Base-by-base conservation (phyloP, 2,797 vertebrate genomes). In the Cuculus canorus region DNA sequence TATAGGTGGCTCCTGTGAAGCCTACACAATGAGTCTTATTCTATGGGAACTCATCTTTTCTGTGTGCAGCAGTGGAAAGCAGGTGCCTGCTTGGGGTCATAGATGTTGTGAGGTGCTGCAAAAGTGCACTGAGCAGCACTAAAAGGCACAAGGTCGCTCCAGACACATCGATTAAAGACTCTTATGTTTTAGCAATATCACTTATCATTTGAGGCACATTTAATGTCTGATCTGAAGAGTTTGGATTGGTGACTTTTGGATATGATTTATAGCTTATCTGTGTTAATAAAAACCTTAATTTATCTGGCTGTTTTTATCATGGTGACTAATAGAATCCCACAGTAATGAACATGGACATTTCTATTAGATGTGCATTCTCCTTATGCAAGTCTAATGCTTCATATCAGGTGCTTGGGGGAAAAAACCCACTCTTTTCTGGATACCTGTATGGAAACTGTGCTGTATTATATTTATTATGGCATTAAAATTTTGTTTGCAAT, bases 281-380 rank as follows among this genome's bases (percentile, higher is more conserved):
- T 86, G 18, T 71, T 86, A 61, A 54, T 43, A 57, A 17, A 85
- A 65, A 50, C n/a, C 32, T 80, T 56, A 48, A 88, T 79, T 93
- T 87, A 45, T 43, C 41, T 59, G 5, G 6, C 37, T 73, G 25
- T 81, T 92, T 84, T 88, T 71, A 23, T 37, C 7, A 1, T 17
- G 32, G 30, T 83, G 63, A 69, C 41, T 88, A 83, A 75, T 28
- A 77, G 33, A 41, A 92, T 4, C 33, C 47, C 9, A 19, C 70
- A 76, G 53, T 76, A 96, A 53, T 16, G 41, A 79, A 48, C 11
- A n/a, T 0, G 19, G 24, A 59, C 65, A 37, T 85, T 92, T 92
- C 76, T 69, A 23, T 80, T 45, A 87, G 75, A 66, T 85, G 77
- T 4, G 4, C 48, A 8, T 77, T 73, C 43, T 88, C 64, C 57